Percentiles rank a stretch among this genome's conserved stretches.
Conservation (phyloP, 2,797 vertebrate genomes). For the Liasis olivaceus region DNA sequence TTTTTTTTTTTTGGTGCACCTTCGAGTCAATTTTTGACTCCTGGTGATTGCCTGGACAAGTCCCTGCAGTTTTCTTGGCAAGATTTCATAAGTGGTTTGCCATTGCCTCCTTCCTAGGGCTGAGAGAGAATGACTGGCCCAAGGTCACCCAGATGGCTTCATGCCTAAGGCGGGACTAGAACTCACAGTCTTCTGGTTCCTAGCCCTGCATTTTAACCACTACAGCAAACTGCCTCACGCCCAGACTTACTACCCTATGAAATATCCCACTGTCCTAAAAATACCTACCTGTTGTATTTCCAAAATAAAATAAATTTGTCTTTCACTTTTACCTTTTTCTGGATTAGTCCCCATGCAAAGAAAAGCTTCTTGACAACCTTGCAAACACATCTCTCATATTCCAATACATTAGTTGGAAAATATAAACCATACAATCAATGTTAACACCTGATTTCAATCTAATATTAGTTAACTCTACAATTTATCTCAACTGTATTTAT, state of each 20-base stretch:
- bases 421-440: slow-evolving; percentile 23
- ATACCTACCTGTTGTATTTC: not conserved
- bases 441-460: slow-evolving; percentile 29
- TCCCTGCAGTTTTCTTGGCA: not conserved
- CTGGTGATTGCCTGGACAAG: not conserved
- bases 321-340: not conserved
- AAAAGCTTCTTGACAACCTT: not conserved
- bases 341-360: not conserved
- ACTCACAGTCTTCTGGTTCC: not conserved
- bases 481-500: slow-evolving; percentile 44
- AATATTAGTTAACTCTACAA: slow-evolving; percentile 30
- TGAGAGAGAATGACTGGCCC: not conserved
- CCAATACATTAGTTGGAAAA: not conserved
- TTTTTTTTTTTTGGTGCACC: no score
- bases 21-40: not conserved
- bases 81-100: not conserved
- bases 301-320: not conserved
- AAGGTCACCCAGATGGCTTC: not conserved
- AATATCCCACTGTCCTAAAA: not conserved
- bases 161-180: not conserved
- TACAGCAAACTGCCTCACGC: not conserved
- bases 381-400: not conserved
- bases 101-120: not conserved
- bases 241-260: not conserved
- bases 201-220: not conserved